Evolutionary conservation across 1,140 invertebrate genomes (phyloP).

Genomic region (Hyphantria cunea): DNA sequence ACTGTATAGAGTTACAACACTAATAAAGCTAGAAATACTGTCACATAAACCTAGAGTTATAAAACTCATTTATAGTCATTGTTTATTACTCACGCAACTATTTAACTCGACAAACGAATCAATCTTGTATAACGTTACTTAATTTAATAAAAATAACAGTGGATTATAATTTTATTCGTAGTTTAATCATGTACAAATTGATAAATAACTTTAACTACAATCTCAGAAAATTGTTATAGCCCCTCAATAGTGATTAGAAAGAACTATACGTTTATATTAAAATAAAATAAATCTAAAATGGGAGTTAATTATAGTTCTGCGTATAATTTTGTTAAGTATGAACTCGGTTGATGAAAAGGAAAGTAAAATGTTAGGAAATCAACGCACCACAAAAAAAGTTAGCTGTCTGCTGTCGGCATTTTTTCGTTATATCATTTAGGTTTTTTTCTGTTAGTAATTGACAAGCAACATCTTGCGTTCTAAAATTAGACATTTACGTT

Average conservation of each 20-base stretch:
- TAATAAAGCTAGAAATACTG: too few species aligned
- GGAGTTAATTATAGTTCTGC: constrained; percentile 23
- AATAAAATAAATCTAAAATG: constrained; percentile 25
- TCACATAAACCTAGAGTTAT: too few species aligned
- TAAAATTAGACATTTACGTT: background rate
- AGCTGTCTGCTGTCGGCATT: constrained; percentile 1
- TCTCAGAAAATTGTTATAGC: constrained; percentile 20
- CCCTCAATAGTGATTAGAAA: constrained; percentile 19
- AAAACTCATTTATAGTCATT: too few species aligned
- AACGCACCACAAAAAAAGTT: constrained; percentile 1
- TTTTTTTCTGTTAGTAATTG: background rate
- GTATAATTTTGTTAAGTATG: constrained; percentile 23
- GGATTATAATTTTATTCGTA: constrained; percentile 44
- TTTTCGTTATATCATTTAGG: background rate
- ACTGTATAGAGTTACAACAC: too few species aligned
- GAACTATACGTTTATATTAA: constrained; percentile 12
- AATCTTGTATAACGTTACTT: constrained; percentile 46
- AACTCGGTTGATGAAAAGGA: constrained; percentile 21
- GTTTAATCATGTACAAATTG: constrained; percentile 35
- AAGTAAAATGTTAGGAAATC: constrained; percentile 18
- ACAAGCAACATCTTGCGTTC: background rate
- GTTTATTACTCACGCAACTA: too few species aligned
- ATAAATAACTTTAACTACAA: constrained; percentile 9
- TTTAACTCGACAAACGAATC: constrained; percentile 5
- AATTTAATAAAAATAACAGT: constrained; percentile 39